These are phyloP conservation scores for Zosterops japonicus DNA, from an alignment of 2,113 vertebrate genomes.

Conservation along the genomic window DNA sequence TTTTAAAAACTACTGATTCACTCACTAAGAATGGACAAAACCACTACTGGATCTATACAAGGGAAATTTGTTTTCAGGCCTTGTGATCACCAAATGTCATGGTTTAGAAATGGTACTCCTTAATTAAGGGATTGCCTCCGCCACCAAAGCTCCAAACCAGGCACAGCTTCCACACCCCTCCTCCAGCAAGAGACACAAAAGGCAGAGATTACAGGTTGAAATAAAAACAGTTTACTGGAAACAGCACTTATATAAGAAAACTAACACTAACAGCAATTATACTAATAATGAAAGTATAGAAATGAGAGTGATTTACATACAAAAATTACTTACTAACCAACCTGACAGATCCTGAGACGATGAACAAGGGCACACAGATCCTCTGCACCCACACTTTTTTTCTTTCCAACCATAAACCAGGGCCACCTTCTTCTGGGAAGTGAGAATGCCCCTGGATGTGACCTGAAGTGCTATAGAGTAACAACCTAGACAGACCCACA, in stretches of 20 bases:
- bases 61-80: not conserved
- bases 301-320: not conserved
- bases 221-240: not conserved
- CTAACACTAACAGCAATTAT: not conserved
- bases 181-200: not conserved
- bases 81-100: not conserved
- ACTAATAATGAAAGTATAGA: not conserved
- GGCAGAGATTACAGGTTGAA: not conserved
- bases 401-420: not conserved
- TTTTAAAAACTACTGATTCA: not conserved
- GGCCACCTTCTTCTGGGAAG: not conserved
- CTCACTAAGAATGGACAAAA: not conserved
- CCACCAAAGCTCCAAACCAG: not conserved
- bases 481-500: too few relatives aligned
- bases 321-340: not conserved
- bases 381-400: not conserved
- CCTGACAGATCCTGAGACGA: accelerated
- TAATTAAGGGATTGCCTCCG: not conserved
- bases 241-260: not conserved
- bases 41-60: not conserved
- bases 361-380: not conserved
- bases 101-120: not conserved
- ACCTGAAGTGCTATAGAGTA: not conserved
- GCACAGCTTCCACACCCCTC: accelerated
- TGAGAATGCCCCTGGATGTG: not conserved